Conservation (phyloP, 1,140 invertebrate genomes). For the Tetramorium alpestre region DNA sequence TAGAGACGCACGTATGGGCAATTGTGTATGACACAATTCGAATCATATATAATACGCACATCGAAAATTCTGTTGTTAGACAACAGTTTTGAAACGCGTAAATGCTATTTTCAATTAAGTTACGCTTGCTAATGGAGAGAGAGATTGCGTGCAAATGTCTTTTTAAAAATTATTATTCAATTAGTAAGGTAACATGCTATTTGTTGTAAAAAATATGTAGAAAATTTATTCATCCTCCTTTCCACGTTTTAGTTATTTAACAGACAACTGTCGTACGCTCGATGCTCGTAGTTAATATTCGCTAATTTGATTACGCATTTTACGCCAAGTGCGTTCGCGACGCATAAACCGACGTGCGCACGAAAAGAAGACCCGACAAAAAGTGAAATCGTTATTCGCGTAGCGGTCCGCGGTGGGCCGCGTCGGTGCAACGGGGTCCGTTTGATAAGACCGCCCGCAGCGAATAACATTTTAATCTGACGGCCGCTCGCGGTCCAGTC, state of each 20-base stretch:
- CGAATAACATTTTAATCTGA: conserved; percentile 77
- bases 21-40: background rate
- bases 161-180: background rate
- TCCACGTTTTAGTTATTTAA: background rate
- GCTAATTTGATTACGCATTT: conserved; percentile 42
- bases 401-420: conserved; percentile 49
- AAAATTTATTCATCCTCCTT: background rate
- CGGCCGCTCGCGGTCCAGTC: conserved; percentile 57
- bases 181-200: background rate
- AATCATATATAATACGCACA: background rate
- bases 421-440: conserved; percentile 65
- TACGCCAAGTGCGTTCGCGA: background rate
- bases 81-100: background rate
- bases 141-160: background rate
- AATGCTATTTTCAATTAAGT: background rate
- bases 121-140: background rate
- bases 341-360: conserved; percentile 6
- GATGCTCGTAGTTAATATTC: background rate
- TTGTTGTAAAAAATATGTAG: background rate
- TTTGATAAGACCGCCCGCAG: conserved; percentile 76
- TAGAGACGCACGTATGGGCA: background rate
- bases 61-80: background rate
- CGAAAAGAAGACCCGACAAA: conserved; percentile 43
- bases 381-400: conserved; percentile 74
- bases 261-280: background rate